Base-by-base conservation (phyloP, 2,797 vertebrate species). In the Molossus alvarezi region DNA sequence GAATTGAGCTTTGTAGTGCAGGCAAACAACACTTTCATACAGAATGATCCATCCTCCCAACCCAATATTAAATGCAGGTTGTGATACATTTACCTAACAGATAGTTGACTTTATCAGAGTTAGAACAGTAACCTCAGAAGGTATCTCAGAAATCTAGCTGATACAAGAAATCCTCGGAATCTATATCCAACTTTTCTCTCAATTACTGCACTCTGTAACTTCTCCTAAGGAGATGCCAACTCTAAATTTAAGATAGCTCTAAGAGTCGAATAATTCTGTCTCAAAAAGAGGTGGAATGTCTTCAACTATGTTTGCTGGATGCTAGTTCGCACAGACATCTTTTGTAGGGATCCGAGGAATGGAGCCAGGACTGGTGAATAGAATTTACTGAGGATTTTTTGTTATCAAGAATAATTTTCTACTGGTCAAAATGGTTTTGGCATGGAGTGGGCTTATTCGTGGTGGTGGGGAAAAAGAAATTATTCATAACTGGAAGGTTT, bases 241-340 rank as follows among this genome's bases (percentile, higher is more conserved):
- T 83, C 57, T 96, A 88, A 88, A 81, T 72, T 76, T 89, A 88
- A 51, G 45, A 58, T 86, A 65, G 23, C 25, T 96, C 33, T 51
- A 75, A 72, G 76, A 73, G 23, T 79, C 94, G 45, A 77, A n/a
- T 57, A 92, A 23, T 91, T 94, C 48, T 90, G 90, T 57, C 45
- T 94, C 27, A 72, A 13, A 82, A 48, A 21, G 41, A 88, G 21
- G 53, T 91, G 25, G 93, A 57, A 87, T 90, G 88, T 93, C 62
- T 67, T 84, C 88, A 60, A 81, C 3, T 83, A 20, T 90, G 7
- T 91, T 82, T 91, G 41, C 7, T 62, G 64, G 41, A 79, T 82
- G 21, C 25, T 94, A n/a, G 12, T 69, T 91, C 29, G 11, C 41
- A 23, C 41, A 48, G 53, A 79, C 14, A 33, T 2, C 7, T 72